Evolutionary conservation across 2,113 vertebrate species (phyloP).

Genomic region (Patagioenas fasciata): DNA sequence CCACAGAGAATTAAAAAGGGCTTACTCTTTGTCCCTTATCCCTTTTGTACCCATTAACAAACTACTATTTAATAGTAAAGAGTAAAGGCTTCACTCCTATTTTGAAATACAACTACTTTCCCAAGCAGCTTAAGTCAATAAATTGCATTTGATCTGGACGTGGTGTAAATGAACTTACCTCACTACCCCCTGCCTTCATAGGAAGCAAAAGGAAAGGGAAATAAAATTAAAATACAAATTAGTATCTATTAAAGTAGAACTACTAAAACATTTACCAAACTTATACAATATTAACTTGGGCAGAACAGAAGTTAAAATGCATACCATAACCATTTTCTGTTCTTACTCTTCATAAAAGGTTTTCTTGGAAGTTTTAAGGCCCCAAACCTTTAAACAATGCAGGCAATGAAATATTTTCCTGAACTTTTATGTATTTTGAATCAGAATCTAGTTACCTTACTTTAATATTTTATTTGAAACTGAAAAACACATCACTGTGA

Average conservation of each 20-base stretch:
- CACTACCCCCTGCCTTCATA: conserved; percentile 95
- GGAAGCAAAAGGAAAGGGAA: conserved; percentile 77
- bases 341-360: not conserved
- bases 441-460: not conserved
- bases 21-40: not conserved
- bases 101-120: not conserved
- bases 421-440: not conserved
- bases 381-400: not conserved
- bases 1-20: not conserved
- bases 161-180: conserved; percentile 83
- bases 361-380: not conserved
- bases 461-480: not conserved
- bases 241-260: not conserved
- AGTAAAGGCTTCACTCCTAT: not conserved
- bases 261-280: not conserved
- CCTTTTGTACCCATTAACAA: not conserved
- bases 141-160: not conserved
- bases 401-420: not conserved
- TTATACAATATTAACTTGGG: not conserved
- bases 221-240: conserved; percentile 75
- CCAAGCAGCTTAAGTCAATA: not conserved
- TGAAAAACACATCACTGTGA: not conserved
- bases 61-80: not conserved
- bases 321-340: not conserved
- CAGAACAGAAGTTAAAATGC: not conserved